These are phyloP conservation scores for Amiota communis DNA, from an alignment of 2,888 invertebrate genomes.

Conservation along the genomic window DNA sequence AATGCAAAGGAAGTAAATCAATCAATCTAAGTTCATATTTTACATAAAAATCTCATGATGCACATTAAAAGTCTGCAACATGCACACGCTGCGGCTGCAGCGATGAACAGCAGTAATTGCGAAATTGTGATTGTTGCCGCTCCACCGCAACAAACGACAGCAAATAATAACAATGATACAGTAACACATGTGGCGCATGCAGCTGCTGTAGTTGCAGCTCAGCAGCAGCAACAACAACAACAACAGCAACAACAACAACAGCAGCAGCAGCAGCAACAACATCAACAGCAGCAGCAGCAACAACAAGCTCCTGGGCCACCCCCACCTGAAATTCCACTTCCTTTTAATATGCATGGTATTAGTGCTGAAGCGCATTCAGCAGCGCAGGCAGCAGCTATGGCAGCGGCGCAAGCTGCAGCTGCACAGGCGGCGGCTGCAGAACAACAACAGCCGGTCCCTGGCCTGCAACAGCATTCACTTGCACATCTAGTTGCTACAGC, in stretches of 20 bases:
- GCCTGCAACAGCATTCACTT: slow-evolving; percentile 60
- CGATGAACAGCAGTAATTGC: slow-evolving; percentile 72
- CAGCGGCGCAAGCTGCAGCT: slow-evolving; percentile 71
- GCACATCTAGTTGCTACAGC: slow-evolving; percentile 65
- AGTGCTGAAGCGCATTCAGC: slow-evolving; percentile 70
- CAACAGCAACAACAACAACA: slow-evolving; percentile 44
- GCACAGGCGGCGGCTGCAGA: slow-evolving; percentile 70
- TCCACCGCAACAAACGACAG: slow-evolving; percentile 66
- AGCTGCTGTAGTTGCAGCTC: slow-evolving; percentile 37
- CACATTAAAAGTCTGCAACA: slow-evolving; percentile 70
- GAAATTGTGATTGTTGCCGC: slow-evolving; percentile 72
- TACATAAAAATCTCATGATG: slow-evolving; percentile 52
- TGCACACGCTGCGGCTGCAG: slow-evolving; percentile 68
- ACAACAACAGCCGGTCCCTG: slow-evolving; percentile 49
- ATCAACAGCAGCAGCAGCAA: slow-evolving; percentile 58
- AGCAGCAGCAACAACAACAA: slow-evolving; percentile 42
- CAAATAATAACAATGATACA: slow-evolving; percentile 64
- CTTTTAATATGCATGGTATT: slow-evolving; percentile 70
- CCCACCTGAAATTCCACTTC: slow-evolving; percentile 67
- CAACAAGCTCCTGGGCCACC: slow-evolving; percentile 59
- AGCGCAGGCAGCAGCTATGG: slow-evolving; percentile 71
- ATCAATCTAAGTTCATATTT: background rate
- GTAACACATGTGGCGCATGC: slow-evolving; percentile 60
- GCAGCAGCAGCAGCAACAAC: slow-evolving; percentile 58
- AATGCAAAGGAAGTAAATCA: background rate